Base-by-base conservation (phyloP, 2,113 vertebrate species). In the Peucedramus taeniatus region DNA sequence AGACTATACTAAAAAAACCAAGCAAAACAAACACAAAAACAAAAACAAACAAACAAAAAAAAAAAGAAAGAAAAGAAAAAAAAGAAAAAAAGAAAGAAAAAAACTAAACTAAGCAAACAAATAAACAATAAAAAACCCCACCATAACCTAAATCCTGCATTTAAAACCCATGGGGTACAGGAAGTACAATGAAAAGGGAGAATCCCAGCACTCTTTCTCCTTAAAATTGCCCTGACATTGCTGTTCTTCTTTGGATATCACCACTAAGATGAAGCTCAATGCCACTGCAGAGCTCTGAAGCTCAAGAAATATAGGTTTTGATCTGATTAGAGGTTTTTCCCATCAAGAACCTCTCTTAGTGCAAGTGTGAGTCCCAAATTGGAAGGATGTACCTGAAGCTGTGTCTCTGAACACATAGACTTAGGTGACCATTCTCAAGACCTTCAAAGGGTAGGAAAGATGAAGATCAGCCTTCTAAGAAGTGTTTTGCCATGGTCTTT, bases 91-190 rank as follows among this genome's bases (percentile, higher is more conserved):
- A n/a, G n/a, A n/a, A n/a, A n/a, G n/a, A n/a, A n/a, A n/a, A n/a
- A n/a, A n/a, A n/a, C 14, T 17, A 50, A 49, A 22, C 11, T 20
- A 35, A 50, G 14, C 4, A 54, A 42, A 24, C 26, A 37, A 56
- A 3, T 7, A 30, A 7, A 6, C 8, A 44, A 12, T 6, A 14
- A 19, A 27, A 26, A 35, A 3, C 1, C 2, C 15, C n/a, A 33
- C 27, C 9, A 37, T 51, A 16, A 21, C 24, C n/a, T 5, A 13
- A 24, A 44, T 40, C 9, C 47, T 56, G 31, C 40, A 54, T 57
- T 13, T 31, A 75, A 77, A 68, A 2, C 4, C 1, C 12, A 5
- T 22, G 8, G 5, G 13, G 7, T 47, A 54, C 6, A 33, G 21
- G 33, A 66, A 81, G n/a, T 4, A 83, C 84, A 89, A 65, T 18